phyloP scores from a whole-genome alignment of 1,140 invertebrate genomes.

The Kradibia gibbosae region DNA sequence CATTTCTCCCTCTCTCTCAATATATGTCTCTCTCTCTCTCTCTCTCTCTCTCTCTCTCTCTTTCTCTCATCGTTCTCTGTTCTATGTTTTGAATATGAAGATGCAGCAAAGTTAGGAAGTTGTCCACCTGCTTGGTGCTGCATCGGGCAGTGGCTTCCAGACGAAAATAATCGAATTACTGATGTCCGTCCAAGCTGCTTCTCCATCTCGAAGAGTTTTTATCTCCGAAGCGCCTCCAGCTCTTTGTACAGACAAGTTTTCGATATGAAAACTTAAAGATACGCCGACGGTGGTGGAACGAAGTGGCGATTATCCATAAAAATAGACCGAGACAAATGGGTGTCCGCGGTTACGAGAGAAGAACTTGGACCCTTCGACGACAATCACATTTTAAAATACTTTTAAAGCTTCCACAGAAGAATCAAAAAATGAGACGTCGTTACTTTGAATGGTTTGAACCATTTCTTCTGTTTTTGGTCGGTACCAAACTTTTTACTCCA shows the following conservation, averaged over 20 bases:
- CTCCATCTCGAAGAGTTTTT: not conserved
- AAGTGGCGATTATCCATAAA: not conserved
- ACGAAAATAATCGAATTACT: constrained; percentile 32
- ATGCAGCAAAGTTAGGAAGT: constrained; percentile 19
- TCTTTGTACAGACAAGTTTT: not conserved
- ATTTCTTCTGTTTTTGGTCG: not conserved
- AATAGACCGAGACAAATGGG: not conserved
- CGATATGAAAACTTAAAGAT: constrained; percentile 23
- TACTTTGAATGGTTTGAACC: not conserved
- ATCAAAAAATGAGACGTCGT: constrained; percentile 38
- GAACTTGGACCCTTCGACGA: not conserved
- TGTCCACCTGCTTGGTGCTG: not conserved
- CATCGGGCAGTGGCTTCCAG: not conserved
- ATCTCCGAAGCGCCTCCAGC: not conserved
- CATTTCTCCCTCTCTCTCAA: not conserved
- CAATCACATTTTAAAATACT: constrained; percentile 1
- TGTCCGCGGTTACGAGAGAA: not conserved
- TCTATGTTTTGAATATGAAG: not conserved
- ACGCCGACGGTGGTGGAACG: not conserved
- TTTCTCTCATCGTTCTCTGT: not conserved
- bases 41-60: constrained; percentile 11
- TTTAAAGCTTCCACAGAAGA: constrained; percentile 7
- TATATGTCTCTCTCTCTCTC: not conserved
- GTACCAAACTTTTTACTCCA: not conserved
- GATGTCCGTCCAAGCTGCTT: not conserved